phyloP scores from a whole-genome alignment of 2,797 vertebrate genomes.

The Morus bassanus region DNA sequence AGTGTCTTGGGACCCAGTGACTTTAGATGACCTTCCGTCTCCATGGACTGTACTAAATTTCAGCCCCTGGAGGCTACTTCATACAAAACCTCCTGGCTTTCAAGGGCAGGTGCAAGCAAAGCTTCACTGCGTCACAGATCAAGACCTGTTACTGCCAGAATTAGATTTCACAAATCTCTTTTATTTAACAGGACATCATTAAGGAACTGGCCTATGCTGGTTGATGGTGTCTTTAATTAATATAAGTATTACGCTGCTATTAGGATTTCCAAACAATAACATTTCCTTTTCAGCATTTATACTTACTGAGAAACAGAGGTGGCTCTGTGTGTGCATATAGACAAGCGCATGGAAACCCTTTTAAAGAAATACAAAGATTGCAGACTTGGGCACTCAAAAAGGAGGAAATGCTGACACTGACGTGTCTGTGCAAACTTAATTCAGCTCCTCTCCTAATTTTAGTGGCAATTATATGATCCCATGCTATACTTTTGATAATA shows the following conservation, averaged over 20 bases:
- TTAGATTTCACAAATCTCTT: slow-evolving; percentile 76
- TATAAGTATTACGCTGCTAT: not conserved
- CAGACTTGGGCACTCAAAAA: not conserved
- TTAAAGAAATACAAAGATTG: not conserved
- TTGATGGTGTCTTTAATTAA: slow-evolving; percentile 43
- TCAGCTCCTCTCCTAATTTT: not conserved
- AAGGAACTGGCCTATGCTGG: not conserved
- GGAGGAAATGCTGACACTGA: not conserved
- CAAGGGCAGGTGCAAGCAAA: slow-evolving; percentile 81
- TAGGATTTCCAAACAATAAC: not conserved
- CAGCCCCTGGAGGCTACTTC: slow-evolving; percentile 81
- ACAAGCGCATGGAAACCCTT: not conserved
- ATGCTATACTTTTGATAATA: not conserved
- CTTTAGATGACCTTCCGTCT: slow-evolving; percentile 82
- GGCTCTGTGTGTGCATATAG: not conserved
- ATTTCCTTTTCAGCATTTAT: not conserved
- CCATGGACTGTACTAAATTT: slow-evolving; percentile 82
- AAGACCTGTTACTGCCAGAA: slow-evolving; percentile 75
- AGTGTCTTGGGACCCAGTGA: slow-evolving; percentile 81
- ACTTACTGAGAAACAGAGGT: not conserved
- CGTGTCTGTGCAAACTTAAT: not conserved
- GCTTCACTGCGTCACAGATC: slow-evolving; percentile 75
- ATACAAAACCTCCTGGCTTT: slow-evolving; percentile 78
- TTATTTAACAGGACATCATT: slow-evolving; percentile 71
- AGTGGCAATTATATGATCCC: not conserved